phyloP scores from a whole-genome alignment of 1,140 invertebrate genomes.

The Ganaspis sp. region DNA sequence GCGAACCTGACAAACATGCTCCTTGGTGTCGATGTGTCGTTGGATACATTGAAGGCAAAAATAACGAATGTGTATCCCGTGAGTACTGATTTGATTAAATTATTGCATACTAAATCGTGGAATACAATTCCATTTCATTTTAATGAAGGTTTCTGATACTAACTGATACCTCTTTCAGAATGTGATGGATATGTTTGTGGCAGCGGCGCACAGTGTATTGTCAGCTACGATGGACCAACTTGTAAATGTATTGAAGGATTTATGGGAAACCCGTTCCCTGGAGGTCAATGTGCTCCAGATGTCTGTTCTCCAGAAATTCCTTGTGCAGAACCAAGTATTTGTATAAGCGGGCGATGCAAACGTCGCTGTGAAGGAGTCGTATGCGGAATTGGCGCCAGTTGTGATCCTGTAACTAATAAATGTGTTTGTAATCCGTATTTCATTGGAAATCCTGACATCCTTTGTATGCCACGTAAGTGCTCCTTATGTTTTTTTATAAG shows the following conservation, averaged over 20 bases:
- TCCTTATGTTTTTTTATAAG: neutral
- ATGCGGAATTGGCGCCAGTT: slow-evolving; percentile 89
- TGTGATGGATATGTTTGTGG: slow-evolving; percentile 90
- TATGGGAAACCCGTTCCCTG: slow-evolving; percentile 93
- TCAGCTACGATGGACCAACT: slow-evolving; percentile 89
- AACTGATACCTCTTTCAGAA: slow-evolving; percentile 72
- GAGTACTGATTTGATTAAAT: slow-evolving; percentile 66
- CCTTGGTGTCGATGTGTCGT: slow-evolving; percentile 91
- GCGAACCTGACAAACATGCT: slow-evolving; percentile 91
- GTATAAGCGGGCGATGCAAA: slow-evolving; percentile 90
- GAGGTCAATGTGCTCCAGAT: slow-evolving; percentile 87
- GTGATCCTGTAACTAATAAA: slow-evolving; percentile 86
- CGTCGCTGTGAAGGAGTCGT: slow-evolving; percentile 89
- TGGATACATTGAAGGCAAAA: slow-evolving; percentile 85
- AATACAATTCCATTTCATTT: too few species aligned
- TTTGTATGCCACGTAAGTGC: slow-evolving; percentile 93
- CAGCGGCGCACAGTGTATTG: slow-evolving; percentile 89
- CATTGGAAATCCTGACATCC: slow-evolving; percentile 90
- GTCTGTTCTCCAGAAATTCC: slow-evolving; percentile 86
- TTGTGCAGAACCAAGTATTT: slow-evolving; percentile 87
- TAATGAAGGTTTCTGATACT: too few species aligned
- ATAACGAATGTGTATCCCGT: slow-evolving; percentile 88
- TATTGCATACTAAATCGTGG: neutral
- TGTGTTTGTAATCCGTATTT: slow-evolving; percentile 92
- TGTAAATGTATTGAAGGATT: slow-evolving; percentile 91